Conservation (phyloP, 2,888 invertebrate species). For the Atrina japonica region DNA sequence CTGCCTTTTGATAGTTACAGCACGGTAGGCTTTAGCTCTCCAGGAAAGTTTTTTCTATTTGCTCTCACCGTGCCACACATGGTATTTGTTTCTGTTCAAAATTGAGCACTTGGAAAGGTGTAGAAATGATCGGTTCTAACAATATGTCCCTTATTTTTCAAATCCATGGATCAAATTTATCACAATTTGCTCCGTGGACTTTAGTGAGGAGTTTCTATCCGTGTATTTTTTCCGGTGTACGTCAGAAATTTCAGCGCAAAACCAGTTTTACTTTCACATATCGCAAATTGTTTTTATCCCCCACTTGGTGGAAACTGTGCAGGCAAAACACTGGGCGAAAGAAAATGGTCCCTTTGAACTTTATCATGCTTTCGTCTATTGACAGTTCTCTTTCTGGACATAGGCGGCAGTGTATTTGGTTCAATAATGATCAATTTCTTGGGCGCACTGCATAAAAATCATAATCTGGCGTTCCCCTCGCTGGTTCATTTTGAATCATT, state of each 20-base stretch:
- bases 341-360: slow-evolving; percentile 46
- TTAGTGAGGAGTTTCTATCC: no score
- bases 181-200: neutral
- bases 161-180: slow-evolving; percentile 33
- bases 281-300: slow-evolving; percentile 35
- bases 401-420: slow-evolving; percentile 29
- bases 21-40: slow-evolving; percentile 18
- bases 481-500: slow-evolving; percentile 8
- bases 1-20: slow-evolving; percentile 39
- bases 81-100: slow-evolving; percentile 27
- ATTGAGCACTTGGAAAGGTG: slow-evolving; percentile 30
- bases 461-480: slow-evolving; percentile 11
- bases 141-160: slow-evolving; percentile 39
- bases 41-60: slow-evolving; percentile 42
- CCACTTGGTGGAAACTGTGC: neutral
- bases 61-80: slow-evolving; percentile 45
- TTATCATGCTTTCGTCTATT: slow-evolving; percentile 40
- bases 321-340: slow-evolving; percentile 45
- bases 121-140: slow-evolving; percentile 43
- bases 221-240: slow-evolving; percentile 7
- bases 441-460: slow-evolving; percentile 28
- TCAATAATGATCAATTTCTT: slow-evolving; percentile 30
- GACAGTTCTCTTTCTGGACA: slow-evolving; percentile 22
- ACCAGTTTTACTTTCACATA: slow-evolving; percentile 46
- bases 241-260: slow-evolving; percentile 22